Conservation (phyloP, 2,113 vertebrate genomes). For the Aldabrachelys gigantea region DNA sequence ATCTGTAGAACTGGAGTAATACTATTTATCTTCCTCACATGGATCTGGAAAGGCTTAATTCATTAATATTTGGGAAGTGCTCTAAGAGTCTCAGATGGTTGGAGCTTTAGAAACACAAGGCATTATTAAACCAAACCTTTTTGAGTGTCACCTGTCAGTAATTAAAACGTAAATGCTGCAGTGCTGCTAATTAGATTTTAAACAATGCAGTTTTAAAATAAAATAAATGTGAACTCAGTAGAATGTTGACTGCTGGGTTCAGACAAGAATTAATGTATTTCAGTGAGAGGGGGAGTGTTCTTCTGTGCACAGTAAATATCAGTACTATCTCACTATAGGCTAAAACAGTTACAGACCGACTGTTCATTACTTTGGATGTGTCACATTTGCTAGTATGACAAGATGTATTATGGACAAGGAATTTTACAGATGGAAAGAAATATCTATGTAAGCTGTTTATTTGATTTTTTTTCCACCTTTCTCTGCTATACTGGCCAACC, state of each 20-base stretch:
- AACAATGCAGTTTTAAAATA: neutral
- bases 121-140: neutral
- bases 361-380: conserved; percentile 80
- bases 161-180: neutral
- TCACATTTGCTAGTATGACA: conserved; percentile 81
- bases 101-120: rapidly evolving
- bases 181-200: conserved; percentile 12
- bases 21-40: rapidly evolving
- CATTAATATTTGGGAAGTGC: neutral
- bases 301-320: conserved; percentile 54
- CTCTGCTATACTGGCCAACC: conserved; percentile 71
- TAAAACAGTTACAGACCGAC: conserved; percentile 53
- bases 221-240: conserved; percentile 2
- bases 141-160: neutral
- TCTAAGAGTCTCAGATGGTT: neutral
- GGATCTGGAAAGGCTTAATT: neutral
- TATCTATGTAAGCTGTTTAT: conserved; percentile 76
- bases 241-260: neutral
- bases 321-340: conserved; percentile 39
- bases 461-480: conserved; percentile 68
- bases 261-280: conserved; percentile 46
- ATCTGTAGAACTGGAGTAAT: neutral
- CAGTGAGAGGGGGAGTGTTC: neutral
- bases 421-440: conserved; percentile 76
- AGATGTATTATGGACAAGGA: conserved; percentile 72